A percentile compares a stretch with the other conserved stretches of the same genome.
Evolutionary conservation across 53 echinoderm and acorn worm species (phyloP).

Genomic region (Luidia sarsii): DNA sequence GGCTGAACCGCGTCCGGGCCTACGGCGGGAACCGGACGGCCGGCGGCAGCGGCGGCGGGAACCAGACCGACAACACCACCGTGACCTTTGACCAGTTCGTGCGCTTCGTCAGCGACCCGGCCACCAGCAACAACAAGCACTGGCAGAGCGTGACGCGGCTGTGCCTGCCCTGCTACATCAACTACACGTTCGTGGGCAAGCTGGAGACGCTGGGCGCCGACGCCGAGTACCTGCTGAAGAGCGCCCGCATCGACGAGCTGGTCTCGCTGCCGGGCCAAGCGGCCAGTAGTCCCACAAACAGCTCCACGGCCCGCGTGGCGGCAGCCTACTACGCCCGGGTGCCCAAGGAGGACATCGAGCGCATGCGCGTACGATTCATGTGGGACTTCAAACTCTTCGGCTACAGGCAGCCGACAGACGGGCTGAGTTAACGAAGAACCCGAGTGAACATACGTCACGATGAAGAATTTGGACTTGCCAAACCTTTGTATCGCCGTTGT

Average conservation of each 20-base stretch:
- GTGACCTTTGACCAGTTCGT: constrained; percentile 51
- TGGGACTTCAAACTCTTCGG: constrained; percentile 56
- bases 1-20: background rate
- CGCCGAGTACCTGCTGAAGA: constrained; percentile 22
- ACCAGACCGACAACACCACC: background rate
- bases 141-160: constrained; percentile 24
- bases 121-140: constrained; percentile 17
- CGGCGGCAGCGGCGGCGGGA: background rate
- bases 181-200: constrained; percentile 61
- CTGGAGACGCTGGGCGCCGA: constrained; percentile 44
- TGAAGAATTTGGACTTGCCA: too few relatives aligned
- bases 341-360: background rate
- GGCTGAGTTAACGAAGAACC: background rate
- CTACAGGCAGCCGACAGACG: background rate
- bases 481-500: too few relatives aligned
- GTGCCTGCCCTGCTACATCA: constrained; percentile 51
- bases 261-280: constrained; percentile 33
- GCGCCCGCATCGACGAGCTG: constrained; percentile 37
- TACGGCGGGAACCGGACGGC: background rate
- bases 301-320: constrained; percentile 19
- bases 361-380: constrained; percentile 3
- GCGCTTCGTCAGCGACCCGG: constrained; percentile 1
- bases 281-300: constrained; percentile 63
- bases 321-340: constrained; percentile 30
- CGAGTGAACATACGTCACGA: too few relatives aligned